Conservation (phyloP, 2,888 invertebrate genomes). For the Bimastos eiseni region DNA sequence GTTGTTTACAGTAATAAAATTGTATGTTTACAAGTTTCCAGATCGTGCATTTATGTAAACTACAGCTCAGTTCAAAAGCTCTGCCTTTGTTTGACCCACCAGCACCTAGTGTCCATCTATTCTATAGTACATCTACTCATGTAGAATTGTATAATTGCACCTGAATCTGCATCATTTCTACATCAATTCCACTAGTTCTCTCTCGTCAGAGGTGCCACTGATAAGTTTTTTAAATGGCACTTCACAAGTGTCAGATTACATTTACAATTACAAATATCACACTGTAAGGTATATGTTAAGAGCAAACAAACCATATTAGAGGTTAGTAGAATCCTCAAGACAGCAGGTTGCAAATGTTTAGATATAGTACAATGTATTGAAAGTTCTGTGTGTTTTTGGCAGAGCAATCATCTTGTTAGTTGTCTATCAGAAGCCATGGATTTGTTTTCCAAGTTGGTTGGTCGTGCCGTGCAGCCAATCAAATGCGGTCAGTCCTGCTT, state of each 20-base stretch:
- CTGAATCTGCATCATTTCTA: no score
- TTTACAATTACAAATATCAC: no score
- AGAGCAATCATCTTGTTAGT: not conserved
- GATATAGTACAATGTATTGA: not conserved
- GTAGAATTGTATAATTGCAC: no score
- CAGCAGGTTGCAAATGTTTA: not conserved
- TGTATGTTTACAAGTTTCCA: not conserved
- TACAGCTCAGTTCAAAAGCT: no score
- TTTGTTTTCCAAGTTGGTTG: not conserved
- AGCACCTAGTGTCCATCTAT: no score
- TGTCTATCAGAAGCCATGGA: slow-evolving; percentile 16
- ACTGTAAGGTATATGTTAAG: not conserved
- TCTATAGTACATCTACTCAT: no score
- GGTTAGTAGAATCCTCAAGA: not conserved
- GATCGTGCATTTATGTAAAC: not conserved
- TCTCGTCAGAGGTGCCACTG: no score
- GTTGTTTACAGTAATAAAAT: not conserved
- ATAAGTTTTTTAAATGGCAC: no score
- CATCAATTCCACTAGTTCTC: no score
- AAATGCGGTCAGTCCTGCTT: not conserved
- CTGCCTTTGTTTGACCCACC: no score
- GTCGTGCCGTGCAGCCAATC: not conserved
- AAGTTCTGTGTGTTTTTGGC: not conserved
- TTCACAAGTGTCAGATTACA: no score
- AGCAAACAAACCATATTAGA: not conserved